Evolutionary conservation across 1,140 invertebrate genomes (phyloP).

Genomic region (Cydia pomonella): DNA sequence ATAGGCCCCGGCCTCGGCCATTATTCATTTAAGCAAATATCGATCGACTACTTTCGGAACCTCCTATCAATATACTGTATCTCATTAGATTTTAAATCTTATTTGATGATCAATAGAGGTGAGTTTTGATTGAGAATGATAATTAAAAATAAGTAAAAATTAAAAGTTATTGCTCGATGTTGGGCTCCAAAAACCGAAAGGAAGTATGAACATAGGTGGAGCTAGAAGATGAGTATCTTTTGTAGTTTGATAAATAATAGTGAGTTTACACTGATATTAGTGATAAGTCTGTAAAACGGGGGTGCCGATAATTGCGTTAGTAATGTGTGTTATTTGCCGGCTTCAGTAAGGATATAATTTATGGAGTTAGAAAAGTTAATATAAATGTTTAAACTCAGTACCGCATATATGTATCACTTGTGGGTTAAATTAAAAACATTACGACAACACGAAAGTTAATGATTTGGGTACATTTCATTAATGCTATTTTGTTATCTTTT

Average conservation of each 20-base stretch:
- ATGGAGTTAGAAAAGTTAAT: not conserved
- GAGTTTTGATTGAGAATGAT: not conserved
- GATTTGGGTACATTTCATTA: too few species aligned
- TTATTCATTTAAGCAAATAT: slow-evolving; percentile 29
- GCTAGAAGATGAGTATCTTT: not conserved
- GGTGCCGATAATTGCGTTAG: slow-evolving; percentile 25
- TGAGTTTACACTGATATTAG: slow-evolving; percentile 27
- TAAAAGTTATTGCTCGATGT: not conserved
- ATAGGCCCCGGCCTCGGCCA: not conserved
- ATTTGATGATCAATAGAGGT: not conserved
- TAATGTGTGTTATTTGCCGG: slow-evolving; percentile 13
- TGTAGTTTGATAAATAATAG: not conserved
- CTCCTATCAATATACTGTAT: not conserved
- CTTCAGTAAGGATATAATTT: not conserved
- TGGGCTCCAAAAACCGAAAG: not conserved
- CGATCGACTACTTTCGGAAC: not conserved
- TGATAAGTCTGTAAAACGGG: slow-evolving; percentile 26
- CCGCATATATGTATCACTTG: too few species aligned
- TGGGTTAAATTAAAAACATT: too few species aligned
- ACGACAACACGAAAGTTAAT: too few species aligned
- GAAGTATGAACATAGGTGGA: not conserved
- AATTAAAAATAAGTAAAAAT: not conserved
- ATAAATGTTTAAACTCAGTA: not conserved
- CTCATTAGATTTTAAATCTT: not conserved
- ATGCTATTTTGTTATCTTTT: too few species aligned